A percentile compares a stretch with the other conserved stretches of the same genome.
These are phyloP conservation scores for Drosophila paracracens DNA, from an alignment of 2,888 invertebrate species.

Conservation along the genomic window DNA sequence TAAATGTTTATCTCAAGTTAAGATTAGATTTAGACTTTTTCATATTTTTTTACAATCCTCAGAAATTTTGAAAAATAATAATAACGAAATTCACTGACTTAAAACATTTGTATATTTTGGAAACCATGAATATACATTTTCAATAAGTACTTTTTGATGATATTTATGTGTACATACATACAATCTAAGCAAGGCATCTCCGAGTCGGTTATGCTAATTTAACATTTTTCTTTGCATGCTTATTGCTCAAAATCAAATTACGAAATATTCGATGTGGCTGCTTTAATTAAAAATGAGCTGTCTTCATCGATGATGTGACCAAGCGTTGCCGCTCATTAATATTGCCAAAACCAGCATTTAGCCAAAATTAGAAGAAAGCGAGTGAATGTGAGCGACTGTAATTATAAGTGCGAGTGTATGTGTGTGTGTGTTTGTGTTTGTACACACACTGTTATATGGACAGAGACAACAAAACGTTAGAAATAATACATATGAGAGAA, in stretches of 20 bases:
- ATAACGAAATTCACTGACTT: neutral
- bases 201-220: neutral
- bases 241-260: constrained; percentile 53
- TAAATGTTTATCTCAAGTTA: neutral
- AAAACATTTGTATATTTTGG: neutral
- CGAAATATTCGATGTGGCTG: constrained; percentile 49
- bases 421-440: neutral
- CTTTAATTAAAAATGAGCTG: constrained; percentile 58
- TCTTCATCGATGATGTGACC: constrained; percentile 56
- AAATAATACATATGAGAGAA: constrained; percentile 33
- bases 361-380: constrained; percentile 76
- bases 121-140: neutral
- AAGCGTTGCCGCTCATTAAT: constrained; percentile 50
- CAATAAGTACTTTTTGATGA: neutral
- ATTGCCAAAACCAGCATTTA: constrained; percentile 69
- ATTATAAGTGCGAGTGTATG: constrained; percentile 23
- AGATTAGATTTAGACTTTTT: neutral
- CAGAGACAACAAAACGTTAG: constrained; percentile 37
- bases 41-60: neutral
- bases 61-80: neutral
- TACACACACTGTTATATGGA: constrained; percentile 5
- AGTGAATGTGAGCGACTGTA: constrained; percentile 37
- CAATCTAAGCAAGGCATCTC: neutral
- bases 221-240: constrained; percentile 3
- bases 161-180: neutral